Base-by-base conservation (phyloP, 2,888 invertebrate species). In the Harpalus rubripes region DNA sequence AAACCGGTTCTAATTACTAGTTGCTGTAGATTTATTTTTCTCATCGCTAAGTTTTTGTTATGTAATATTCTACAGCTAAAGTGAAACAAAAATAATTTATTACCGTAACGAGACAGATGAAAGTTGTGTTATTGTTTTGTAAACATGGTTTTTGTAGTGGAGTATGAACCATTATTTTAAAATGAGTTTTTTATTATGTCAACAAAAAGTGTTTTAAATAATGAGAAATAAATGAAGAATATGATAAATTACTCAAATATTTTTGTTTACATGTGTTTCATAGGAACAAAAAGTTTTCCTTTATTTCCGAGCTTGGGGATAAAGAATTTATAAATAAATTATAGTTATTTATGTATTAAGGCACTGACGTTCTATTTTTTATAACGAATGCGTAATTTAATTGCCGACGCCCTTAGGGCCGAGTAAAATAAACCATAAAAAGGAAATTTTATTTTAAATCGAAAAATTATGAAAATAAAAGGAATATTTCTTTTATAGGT, bases 11-110 rank as follows among this genome's bases (percentile, higher is more conserved):
- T 68, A 68, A 68, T 68, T 68, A 32, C 68, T 41, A n/a, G n/a
- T 63, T 26, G 63, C 63, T 26, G 68, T 63, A 63, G 63, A 63
- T 26, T 26, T 39, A 68, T 68, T 68, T 68, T 68, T 68, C 68
- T 68, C 68, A 68, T 68, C 68, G 68, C 32, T 68, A n/a, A 32
- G 26, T 68, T 63, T 26, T 68, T 39, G 39, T 68, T 68, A 68
- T 68, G 68, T 68, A 68, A 68, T 15, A 68, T 26, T 68, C 68
- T 68, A 68, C 68, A 41, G 15, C n/a, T 68, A 26, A 39, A 32
- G 32, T 68, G 32, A 68, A 68, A 63, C 22, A 63, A 68, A 68
- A 68, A 68, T 68, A 68, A 68, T 68, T 68, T 68, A 68, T 68
- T 68, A 68, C n/a, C 26, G n/a, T 68, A 39, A 32, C 32, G 26